Base-by-base conservation (phyloP, 2,113 vertebrate species). In the Hemicordylus capensis region DNA sequence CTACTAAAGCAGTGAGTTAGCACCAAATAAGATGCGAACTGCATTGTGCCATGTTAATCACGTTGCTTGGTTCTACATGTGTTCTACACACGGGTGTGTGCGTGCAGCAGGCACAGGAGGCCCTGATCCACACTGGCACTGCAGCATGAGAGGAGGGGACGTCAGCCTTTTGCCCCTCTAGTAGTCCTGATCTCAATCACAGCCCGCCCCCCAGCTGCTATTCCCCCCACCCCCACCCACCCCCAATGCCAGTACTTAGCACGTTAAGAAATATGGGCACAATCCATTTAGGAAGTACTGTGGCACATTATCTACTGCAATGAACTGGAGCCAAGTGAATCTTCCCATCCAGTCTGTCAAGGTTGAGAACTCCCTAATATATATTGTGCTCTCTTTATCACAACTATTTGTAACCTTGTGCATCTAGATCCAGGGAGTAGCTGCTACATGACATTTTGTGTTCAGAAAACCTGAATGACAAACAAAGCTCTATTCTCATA, bases 391-490 rank as follows among this genome's bases (percentile, higher is more conserved):
- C n/a, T 11, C 34, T 24, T 79, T 78, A 91, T 87, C 81, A 67
- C 80, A 61, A 86, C 85, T 81, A 90, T 91, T 91, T 91, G 80
- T 61, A 91, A 77, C 83, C 72, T 74, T 11, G 78, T 84, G 63
- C 75, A 81, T 17, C 81, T 59, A 90, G 88, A 85, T 92, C 80
- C 77, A 88, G 89, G 89, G 76, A 88, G 66, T 6, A 87, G 63
- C 58, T 89, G 69, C 64, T 76, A 89, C 81, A 87, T 82, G 88
- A 95, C 84, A 92, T 92, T 39, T 66, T 87, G 70, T 64, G 90
- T 90, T 93, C 80, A 91, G 48, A 89, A 94, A 89, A 85, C 90
- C 86, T 93, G 94, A 95, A 87, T 95, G 94, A 94, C 90, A 95
- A 94, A 89, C 85, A 91, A 70, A 80, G 86, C 54, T 90, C 93